Evolutionary conservation across 92 coral and sea anemone genomes (phyloP), one percentile per base, ranked within the genome.

Genomic region (Pocillopora grandis): DNA sequence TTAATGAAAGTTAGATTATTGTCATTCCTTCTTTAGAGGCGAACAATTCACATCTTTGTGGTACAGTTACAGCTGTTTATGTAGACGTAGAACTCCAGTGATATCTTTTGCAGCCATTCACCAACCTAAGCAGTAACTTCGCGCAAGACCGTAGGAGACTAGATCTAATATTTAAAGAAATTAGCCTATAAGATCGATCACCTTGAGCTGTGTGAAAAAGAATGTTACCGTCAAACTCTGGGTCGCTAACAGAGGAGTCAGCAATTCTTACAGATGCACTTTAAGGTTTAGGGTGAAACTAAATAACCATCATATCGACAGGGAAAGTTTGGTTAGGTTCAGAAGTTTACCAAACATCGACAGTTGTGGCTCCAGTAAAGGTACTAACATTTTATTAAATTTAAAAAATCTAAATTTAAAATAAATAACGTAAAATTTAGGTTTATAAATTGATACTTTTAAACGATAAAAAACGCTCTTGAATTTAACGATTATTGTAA

Each of bases 151-250:
- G 55, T 10, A 69, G 16, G 75, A 69, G 84, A 80, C 67, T 80
- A 66, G 76, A 71, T 71, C 57, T 36, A 58, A 36, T 80, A 12
- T 57, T 76, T 0, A 31, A 68, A 33, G 75, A 80, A 19, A 27
- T 55, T 80, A 69, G 76, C 76, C 76, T 57, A 80, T 80, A 68
- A 76, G 66, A 80, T 68, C 66, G 84, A 66, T 57, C 68, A 58
- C 59, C 59, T 33, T 9, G 59, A 76, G 76, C 58, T 80, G 18
- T 70, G 68, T 23, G 84, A 76, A 57, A 68, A 80, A 19, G 58
- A 68, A 37, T 21, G 57, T 67, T 56, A 80, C 12, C 57, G 11
- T 18, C 21, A n/a, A 16, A 1, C 65, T 66, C 10, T 80, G 58
- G 68, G 76, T 69, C 31, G 58, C 69, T 68, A 12, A 21, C 74